These are phyloP conservation scores for Meles meles DNA, from an alignment of 2,113 vertebrate genomes.

Conservation along the genomic window DNA sequence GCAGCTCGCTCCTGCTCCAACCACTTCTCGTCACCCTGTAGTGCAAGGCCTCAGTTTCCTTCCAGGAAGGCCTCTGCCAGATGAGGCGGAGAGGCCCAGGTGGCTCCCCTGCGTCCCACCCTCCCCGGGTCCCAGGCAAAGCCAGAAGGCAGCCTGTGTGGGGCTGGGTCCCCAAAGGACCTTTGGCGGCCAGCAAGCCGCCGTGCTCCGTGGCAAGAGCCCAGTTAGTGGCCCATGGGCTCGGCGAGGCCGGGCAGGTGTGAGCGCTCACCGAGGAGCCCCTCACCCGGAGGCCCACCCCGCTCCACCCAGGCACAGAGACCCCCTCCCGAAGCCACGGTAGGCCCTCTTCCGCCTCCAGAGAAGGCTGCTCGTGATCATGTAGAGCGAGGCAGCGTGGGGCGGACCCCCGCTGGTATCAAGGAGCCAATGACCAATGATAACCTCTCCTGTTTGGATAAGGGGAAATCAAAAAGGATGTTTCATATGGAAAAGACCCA, in stretches of 20 bases:
- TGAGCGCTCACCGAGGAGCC: not conserved
- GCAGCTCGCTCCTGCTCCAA: not conserved
- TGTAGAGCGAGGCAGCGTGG: no score
- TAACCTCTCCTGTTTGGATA: not conserved
- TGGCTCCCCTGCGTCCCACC: not conserved
- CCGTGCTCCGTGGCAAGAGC: not conserved
- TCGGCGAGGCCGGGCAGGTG: not conserved
- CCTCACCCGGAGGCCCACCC: not conserved
- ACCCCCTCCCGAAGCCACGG: not conserved
- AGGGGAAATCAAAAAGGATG: not conserved
- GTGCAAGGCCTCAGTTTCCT: not conserved
- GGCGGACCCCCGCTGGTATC: accelerated
- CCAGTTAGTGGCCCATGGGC: accelerated
- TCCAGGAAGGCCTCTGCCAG: not conserved
- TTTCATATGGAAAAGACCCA: not conserved
- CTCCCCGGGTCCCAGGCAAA: no score
- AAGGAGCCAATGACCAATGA: not conserved
- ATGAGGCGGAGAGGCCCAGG: not conserved
- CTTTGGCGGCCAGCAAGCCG: not conserved
- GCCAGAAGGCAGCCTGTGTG: not conserved
- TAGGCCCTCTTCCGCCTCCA: not conserved
- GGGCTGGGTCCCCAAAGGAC: not conserved
- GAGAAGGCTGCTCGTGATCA: accelerated
- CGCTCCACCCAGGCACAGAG: no score
- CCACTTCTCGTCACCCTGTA: not conserved